Percentiles rank a stretch among this genome's conserved stretches.
phyloP scores from a whole-genome alignment of 2,113 vertebrate genomes.

The Notarius lentiginosus region DNA sequence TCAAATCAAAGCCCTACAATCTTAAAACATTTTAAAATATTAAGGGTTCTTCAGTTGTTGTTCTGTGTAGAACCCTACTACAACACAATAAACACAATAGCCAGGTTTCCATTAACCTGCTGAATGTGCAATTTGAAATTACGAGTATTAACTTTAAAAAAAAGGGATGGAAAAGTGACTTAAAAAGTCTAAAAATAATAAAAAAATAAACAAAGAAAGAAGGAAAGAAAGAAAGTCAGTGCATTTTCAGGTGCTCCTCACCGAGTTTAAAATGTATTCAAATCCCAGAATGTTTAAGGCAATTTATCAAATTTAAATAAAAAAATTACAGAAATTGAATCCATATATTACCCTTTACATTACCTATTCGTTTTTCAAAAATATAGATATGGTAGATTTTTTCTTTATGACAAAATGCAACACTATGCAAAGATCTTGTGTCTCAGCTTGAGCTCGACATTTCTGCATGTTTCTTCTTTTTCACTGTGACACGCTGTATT shows the following conservation, averaged over 20 bases:
- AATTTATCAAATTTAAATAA: background rate
- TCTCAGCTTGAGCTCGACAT: background rate
- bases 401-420: background rate
- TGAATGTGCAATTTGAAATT: too few species aligned
- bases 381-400: background rate
- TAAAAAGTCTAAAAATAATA: too few species aligned
- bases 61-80: background rate
- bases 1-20: too few species aligned
- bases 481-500: background rate
- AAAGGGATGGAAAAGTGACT: too few species aligned
- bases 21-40: background rate
- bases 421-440: background rate
- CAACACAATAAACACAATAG: background rate
- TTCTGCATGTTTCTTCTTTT: background rate
- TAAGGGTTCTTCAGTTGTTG: background rate
- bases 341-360: background rate
- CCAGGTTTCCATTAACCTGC: too few species aligned
- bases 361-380: background rate
- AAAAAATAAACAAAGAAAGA: too few species aligned
- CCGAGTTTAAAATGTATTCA: too few species aligned
- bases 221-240: background rate
- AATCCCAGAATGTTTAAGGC: background rate
- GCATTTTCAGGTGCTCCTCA: too few species aligned
- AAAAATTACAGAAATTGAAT: background rate
- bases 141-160: too few species aligned